phyloP scores from a whole-genome alignment of 1,140 invertebrate species.

The Drosophila miranda region DNA sequence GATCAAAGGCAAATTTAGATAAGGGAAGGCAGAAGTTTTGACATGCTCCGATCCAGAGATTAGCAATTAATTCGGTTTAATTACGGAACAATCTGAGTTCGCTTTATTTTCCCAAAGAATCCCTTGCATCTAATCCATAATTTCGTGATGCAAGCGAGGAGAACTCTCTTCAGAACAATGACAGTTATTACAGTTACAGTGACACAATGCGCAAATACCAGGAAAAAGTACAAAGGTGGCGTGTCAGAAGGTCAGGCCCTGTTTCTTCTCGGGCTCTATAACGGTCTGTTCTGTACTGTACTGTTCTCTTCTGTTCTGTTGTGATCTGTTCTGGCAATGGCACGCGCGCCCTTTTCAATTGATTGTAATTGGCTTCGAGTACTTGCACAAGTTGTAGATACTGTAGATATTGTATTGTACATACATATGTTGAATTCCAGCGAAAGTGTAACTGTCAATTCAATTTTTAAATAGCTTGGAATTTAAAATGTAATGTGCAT shows the following conservation, averaged over 20 bases:
- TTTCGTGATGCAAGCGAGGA: constrained; percentile 38
- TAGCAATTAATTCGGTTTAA: constrained; percentile 57
- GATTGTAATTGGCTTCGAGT: constrained; percentile 64
- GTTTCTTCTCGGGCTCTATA: neutral
- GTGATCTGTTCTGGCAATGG: constrained; percentile 30
- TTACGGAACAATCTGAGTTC: constrained; percentile 47
- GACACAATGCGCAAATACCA: constrained; percentile 30
- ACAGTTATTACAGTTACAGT: constrained; percentile 59
- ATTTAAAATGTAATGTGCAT: constrained; percentile 38
- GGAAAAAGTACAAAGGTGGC: constrained; percentile 11
- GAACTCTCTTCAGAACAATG: constrained; percentile 28
- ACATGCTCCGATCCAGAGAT: constrained; percentile 20
- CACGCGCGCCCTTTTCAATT: constrained; percentile 64
- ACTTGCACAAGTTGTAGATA: constrained; percentile 15
- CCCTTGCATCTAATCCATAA: constrained; percentile 2
- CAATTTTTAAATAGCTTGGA: constrained; percentile 48
- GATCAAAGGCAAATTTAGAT: constrained; percentile 10
- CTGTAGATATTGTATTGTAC: neutral
- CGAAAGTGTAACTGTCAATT: constrained; percentile 58
- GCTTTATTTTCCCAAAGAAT: constrained; percentile 39
- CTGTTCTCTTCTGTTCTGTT: too few relatives aligned
- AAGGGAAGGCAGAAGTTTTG: constrained; percentile 10
- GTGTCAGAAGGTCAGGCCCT: constrained; percentile 21
- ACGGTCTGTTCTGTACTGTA: too few relatives aligned
- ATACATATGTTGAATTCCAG: neutral